Base-by-base conservation (phyloP, 2,797 vertebrate species). In the Gobionotothen gibberifrons region DNA sequence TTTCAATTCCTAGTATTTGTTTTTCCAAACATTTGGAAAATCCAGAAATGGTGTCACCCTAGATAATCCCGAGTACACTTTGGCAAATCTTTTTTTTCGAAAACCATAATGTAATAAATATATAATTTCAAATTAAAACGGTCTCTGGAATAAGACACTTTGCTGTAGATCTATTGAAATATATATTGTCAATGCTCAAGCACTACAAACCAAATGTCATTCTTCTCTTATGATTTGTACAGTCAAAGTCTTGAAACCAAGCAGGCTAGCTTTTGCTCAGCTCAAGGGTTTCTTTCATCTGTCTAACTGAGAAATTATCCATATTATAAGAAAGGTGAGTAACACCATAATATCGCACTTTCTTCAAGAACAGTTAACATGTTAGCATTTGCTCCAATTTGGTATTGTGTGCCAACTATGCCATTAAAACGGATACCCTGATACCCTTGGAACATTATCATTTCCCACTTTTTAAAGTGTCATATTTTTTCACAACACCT, bases 21-120 rank as follows among this genome's bases (percentile, higher is more conserved):
- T 43, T 9, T n/a, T 17, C 26, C 40, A n/a, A 64, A 2, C 47
- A 14, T 39, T n/a, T 29, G 26, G 26, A 26, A 5, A 26, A 26
- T 57, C 44, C 16, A 53, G 57, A 60, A 10, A 67, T 15, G n/a
- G 26, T 26, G 57, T 29, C 65, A 49, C 36, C 49, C n/a, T 58
- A 42, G 9, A 65, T 26, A 26, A 26, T 26, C 26, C 26, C 4
- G 26, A 26, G 26, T 26, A 26, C 26, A 26, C 26, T 26, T 26
- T 26, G 26, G 26, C 26, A 26, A 26, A 26, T 26, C 4, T 26
- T 26, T 26, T 26, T 5, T 26, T 26, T 5, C 0, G 26, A 26
- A 26, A 26, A 26, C 26, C 26, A 26, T 26, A 26, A 26, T 26
- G 26, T 26, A 26, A 26, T 26, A 26, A 26, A 26, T 26, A 36